Base-by-base conservation (phyloP, 2,113 vertebrate species). In the Gorilla gorilla region DNA sequence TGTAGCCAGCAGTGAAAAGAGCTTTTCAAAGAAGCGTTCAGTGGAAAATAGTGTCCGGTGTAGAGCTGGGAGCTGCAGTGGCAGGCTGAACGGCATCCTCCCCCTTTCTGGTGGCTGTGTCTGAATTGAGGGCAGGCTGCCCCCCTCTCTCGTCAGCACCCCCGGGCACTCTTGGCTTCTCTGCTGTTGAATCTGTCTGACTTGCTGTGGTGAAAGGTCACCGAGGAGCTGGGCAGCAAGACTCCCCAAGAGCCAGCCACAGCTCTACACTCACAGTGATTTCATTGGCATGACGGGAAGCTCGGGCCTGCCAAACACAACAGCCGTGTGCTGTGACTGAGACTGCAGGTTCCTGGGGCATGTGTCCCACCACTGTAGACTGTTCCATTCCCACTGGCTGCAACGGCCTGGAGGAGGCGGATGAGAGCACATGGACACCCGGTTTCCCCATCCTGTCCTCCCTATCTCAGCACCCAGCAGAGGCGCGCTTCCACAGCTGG, bases 231-330 rank as follows among this genome's bases (percentile, higher is more conserved):
- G 22, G 50, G 87, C 50, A 11, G 55, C 66, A 10, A 18, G 81
- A 8, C 70, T 45, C 85, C n/a, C 81, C 1, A 10, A 16, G 52
- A 59, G 66, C 45, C 2, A 66, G 73, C 45, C 35, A 20, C 2
- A 2, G 20, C 0, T 57, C 90, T 81, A 3, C 52, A 43, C 52
- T 35, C 32, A 2, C 55, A 13, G 14, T 57, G 88, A 89, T 75
- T 93, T 94, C 66, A 85, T 30, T 91, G 95, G 96, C 70, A 32
- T 18, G 64, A 52, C 1, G 5, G 45, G 87, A 35, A 43, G 52
- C 64, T 6, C 0, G 61, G 57, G 64, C 50, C 95, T 94, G 95
- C 98, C 96, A 93, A 97, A 76, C 86, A 75, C 86, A 94, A 76
- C 55, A 93, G 83, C 35, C 27, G 9, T 3, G 50, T 2, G 17